A percentile compares a stretch with the other conserved stretches of the same genome.
Evolutionary conservation across 1,140 invertebrate genomes (phyloP).

Genomic region (Drosophila orena): DNA sequence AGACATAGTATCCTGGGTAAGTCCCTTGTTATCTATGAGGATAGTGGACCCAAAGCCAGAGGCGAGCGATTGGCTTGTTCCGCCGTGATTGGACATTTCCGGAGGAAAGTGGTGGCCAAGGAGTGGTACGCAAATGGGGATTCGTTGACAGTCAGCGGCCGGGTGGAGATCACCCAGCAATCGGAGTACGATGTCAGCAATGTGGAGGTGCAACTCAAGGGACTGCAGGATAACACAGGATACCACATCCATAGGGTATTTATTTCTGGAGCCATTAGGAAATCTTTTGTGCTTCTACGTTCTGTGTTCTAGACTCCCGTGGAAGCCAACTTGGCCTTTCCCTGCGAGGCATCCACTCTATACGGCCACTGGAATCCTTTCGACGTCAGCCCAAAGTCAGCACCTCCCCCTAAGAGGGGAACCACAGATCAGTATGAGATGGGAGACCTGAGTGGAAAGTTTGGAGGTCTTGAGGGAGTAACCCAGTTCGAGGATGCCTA

Average conservation of each 20-base stretch:
- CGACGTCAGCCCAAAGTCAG: conserved; percentile 87
- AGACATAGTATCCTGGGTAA: conserved; percentile 90
- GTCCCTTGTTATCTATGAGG: conserved; percentile 95
- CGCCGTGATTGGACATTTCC: conserved; percentile 90
- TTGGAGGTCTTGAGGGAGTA: conserved; percentile 89
- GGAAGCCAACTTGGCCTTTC: conserved; percentile 92
- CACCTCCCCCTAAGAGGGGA: conserved; percentile 88
- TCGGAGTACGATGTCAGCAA: conserved; percentile 93
- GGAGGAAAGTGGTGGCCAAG: conserved; percentile 92
- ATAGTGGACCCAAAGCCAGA: conserved; percentile 93
- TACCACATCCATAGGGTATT: conserved; percentile 94
- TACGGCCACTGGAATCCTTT: conserved; percentile 94
- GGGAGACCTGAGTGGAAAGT: conserved; percentile 96
- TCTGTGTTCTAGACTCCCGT: conserved; percentile 88
- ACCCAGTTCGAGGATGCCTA: conserved; percentile 87
- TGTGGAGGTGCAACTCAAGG: conserved; percentile 91
- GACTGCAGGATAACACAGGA: conserved; percentile 88
- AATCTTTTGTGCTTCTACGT: too few species aligned
- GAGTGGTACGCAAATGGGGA: conserved; percentile 95
- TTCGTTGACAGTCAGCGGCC: conserved; percentile 88
- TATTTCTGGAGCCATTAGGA: too few species aligned
- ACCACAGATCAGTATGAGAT: conserved; percentile 94
- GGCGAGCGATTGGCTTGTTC: conserved; percentile 95
- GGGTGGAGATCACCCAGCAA: conserved; percentile 93
- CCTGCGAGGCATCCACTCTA: conserved; percentile 93